A percentile compares a stretch with the other conserved stretches of the same genome.
Conservation (phyloP, 2,797 vertebrate species). For the Helarctos malayanus region DNA sequence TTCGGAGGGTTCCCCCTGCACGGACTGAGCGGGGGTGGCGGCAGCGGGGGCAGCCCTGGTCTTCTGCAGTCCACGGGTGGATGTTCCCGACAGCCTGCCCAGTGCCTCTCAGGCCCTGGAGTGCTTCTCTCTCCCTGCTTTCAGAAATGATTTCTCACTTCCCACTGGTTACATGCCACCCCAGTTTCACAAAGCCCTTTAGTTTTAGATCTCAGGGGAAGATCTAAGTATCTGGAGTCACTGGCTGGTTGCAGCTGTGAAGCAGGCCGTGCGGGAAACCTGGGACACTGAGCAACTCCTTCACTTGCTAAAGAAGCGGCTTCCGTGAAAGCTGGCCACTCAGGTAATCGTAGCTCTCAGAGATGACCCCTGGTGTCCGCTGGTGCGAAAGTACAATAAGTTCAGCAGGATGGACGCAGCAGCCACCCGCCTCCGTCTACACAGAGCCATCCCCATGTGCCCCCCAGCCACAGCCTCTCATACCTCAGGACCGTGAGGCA, state of each 20-base stretch:
- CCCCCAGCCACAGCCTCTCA: not conserved
- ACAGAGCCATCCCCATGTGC: not conserved
- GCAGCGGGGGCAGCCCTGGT: not conserved
- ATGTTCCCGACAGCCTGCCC: too few relatives aligned
- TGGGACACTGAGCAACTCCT: fast-evolving
- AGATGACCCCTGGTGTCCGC: not conserved
- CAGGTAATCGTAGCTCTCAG: not conserved
- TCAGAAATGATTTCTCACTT: not conserved
- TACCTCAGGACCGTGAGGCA: too few relatives aligned
- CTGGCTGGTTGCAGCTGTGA: not conserved
- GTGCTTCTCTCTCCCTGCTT: not conserved
- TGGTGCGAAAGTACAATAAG: not conserved
- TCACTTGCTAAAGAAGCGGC: not conserved
- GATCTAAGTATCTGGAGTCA: not conserved
- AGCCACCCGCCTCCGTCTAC: not conserved
- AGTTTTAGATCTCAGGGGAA: not conserved
- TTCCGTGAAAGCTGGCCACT: not conserved
- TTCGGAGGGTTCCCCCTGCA: too few relatives aligned
- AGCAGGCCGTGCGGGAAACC: not conserved
- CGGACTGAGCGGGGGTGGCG: not conserved
- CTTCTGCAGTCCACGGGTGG: too few relatives aligned
- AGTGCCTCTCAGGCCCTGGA: not conserved
- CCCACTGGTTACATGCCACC: not conserved
- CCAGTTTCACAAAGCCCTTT: not conserved
- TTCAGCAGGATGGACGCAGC: not conserved